These are phyloP conservation scores for Naso thynnoides DNA, from an alignment of 2,797 vertebrate species.

Conservation along the genomic window DNA sequence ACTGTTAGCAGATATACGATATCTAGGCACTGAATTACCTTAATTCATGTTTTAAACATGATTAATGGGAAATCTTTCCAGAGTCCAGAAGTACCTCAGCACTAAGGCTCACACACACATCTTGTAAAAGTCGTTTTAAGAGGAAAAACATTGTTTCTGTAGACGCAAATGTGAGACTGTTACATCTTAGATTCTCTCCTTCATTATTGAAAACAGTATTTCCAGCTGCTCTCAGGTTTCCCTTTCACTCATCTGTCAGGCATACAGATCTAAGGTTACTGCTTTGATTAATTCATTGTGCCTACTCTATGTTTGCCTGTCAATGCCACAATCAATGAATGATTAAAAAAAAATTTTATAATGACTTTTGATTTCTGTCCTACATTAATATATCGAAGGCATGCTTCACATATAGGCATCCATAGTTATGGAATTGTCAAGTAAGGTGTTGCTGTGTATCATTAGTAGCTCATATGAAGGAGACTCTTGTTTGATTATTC, in stretches of 20 bases:
- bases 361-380: conserved; percentile 14
- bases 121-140: not conserved
- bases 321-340: conserved; percentile 29
- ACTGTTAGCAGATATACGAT: not conserved
- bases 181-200: conserved; percentile 63
- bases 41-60: not conserved
- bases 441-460: not conserved
- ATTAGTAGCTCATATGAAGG: not conserved
- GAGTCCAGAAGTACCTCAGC: not conserved
- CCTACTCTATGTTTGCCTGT: conserved; percentile 44
- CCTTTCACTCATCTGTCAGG: conserved; percentile 69
- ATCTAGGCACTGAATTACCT: not conserved
- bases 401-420: not conserved
- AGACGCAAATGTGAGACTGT: conserved; percentile 21
- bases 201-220: conserved; percentile 77
- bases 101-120: not conserved
- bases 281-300: conserved; percentile 76
- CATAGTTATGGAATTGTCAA: not conserved
- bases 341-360: conserved; percentile 5
- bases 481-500: not conserved
- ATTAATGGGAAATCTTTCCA: not conserved
- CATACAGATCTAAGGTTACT: conserved; percentile 67
- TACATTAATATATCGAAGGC: not conserved
- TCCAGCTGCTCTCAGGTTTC: conserved; percentile 69
- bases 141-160: conserved; percentile 13